Evolutionary conservation across 1,140 invertebrate genomes (phyloP).

Genomic region (Drosophila punjabiensis): DNA sequence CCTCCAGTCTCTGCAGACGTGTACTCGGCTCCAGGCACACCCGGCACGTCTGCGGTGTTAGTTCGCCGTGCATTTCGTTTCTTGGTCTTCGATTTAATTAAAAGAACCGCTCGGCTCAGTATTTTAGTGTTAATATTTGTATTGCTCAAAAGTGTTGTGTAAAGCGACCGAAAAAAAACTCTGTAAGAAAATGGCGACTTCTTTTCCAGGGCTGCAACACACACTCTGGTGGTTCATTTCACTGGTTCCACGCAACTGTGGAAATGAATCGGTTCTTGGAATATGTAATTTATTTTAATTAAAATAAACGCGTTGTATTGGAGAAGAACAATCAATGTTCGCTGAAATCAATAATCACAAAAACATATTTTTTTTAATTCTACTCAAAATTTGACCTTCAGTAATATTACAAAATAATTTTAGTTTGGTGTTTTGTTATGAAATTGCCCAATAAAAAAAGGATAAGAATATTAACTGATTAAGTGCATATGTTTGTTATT

Average conservation of each 20-base stretch:
- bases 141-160: slow-evolving; percentile 71
- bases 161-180: slow-evolving; percentile 68
- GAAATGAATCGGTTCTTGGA: background rate
- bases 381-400: no score
- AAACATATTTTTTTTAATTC: no score
- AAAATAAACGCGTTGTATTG: background rate
- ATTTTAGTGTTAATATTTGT: slow-evolving; percentile 79
- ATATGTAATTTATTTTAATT: background rate
- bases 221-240: background rate
- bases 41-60: slow-evolving; percentile 71
- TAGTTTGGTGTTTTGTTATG: no score
- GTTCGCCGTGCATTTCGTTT: slow-evolving; percentile 62
- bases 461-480: no score
- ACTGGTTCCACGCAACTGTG: slow-evolving; percentile 8
- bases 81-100: slow-evolving; percentile 50
- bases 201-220: slow-evolving; percentile 41
- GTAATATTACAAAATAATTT: no score
- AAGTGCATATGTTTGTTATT: no score
- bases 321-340: background rate
- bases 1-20: slow-evolving; percentile 68
- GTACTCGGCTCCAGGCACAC: slow-evolving; percentile 66
- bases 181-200: slow-evolving; percentile 60
- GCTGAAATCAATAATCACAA: no score
- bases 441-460: no score
- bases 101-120: slow-evolving; percentile 63